Conservation (phyloP, 2,888 invertebrate genomes). For the Campoletis raptor region DNA sequence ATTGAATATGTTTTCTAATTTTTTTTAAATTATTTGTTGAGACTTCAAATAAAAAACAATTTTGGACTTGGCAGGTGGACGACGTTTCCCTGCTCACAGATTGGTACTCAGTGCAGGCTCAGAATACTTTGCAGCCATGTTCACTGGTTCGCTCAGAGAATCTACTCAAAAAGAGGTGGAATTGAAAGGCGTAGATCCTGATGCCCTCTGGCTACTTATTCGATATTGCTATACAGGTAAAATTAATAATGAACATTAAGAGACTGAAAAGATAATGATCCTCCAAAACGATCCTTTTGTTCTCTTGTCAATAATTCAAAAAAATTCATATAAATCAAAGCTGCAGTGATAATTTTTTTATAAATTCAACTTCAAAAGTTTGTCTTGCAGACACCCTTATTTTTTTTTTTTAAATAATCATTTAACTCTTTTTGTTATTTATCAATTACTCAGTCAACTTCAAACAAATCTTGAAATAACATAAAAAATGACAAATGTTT, state of each 20-base stretch:
- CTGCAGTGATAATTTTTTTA: too few relatives aligned
- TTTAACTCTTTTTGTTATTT: too few relatives aligned
- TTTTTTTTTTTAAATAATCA: too few relatives aligned
- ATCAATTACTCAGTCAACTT: background rate
- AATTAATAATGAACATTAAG: constrained; percentile 76
- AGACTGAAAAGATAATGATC: background rate
- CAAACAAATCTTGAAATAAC: background rate
- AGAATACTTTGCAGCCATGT: constrained; percentile 98
- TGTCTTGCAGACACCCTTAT: too few relatives aligned
- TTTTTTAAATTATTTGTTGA: background rate
- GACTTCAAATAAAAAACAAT: background rate
- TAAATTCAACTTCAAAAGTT: too few relatives aligned
- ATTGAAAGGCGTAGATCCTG: constrained; percentile 93
- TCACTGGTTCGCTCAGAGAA: constrained; percentile 94
- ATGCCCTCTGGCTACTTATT: constrained; percentile 93
- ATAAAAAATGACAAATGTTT: background rate
- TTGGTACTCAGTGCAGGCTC: constrained; percentile 96
- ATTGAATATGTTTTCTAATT: background rate
- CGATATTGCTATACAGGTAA: constrained; percentile 96
- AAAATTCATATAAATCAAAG: too few relatives aligned
- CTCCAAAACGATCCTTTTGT: too few relatives aligned
- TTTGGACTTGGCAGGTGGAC: constrained; percentile 79
- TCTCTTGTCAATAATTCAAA: too few relatives aligned
- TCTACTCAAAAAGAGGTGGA: constrained; percentile 93
- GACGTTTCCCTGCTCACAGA: constrained; percentile 92